phyloP scores from a whole-genome alignment of 2,113 vertebrate species.

The Ia io region DNA sequence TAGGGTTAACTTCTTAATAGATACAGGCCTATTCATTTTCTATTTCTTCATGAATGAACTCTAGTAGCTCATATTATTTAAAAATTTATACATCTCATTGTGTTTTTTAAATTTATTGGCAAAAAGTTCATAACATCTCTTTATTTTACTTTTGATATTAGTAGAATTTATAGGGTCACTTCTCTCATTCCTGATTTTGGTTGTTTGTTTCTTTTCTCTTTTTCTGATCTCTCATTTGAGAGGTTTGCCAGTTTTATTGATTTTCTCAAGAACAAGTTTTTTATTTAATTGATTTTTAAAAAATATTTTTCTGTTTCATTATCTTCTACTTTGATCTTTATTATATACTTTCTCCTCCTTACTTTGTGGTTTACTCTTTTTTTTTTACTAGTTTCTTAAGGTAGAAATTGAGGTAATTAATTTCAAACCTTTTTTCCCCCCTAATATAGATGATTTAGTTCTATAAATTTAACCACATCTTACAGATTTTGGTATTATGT shows the following conservation, averaged over 20 bases:
- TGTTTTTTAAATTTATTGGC: not conserved
- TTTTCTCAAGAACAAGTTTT: not conserved
- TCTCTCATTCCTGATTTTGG: not conserved
- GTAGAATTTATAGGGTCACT: not conserved
- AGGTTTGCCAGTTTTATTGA: not conserved
- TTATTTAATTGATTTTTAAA: slow-evolving; percentile 12
- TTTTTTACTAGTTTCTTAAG: slow-evolving; percentile 1
- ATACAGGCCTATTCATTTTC: not conserved
- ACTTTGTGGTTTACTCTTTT: not conserved
- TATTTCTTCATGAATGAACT: not conserved
- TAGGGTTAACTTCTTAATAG: not conserved
- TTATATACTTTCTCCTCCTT: not conserved
- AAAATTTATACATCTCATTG: not conserved
- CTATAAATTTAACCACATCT: not conserved
- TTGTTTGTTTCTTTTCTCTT: not conserved
- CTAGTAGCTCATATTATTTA: not conserved
- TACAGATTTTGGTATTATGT: not conserved
- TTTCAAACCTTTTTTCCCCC: not conserved
- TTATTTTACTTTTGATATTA: not conserved
- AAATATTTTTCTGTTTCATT: slow-evolving; percentile 10
- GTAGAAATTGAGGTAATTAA: not conserved
- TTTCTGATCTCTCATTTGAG: not conserved
- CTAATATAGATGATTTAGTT: not conserved
- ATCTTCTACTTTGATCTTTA: not conserved
- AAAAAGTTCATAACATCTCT: not conserved